These are phyloP conservation scores for Sphaeramia orbicularis DNA, from an alignment of 2,797 vertebrate species.

Conservation along the genomic window DNA sequence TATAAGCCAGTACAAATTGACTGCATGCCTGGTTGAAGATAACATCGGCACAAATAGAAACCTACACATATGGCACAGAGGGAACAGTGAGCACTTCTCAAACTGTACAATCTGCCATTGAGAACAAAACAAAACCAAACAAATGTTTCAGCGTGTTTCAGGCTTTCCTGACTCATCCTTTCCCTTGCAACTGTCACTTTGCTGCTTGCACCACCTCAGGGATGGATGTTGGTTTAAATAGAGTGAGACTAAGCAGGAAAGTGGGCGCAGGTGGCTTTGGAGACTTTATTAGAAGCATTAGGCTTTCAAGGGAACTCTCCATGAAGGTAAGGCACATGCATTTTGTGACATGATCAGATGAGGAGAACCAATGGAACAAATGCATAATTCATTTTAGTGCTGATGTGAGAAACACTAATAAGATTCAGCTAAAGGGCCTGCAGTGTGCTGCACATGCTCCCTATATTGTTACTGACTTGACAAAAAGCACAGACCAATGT, in stretches of 20 bases:
- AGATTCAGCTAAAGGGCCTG: constrained; percentile 39
- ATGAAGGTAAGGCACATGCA: constrained; percentile 41
- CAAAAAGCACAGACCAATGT: constrained; percentile 3
- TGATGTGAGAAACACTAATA: constrained; percentile 50
- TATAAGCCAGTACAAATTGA: constrained; percentile 27
- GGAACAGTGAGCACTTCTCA: constrained; percentile 19
- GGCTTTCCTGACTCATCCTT: constrained; percentile 30
- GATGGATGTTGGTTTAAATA: constrained; percentile 34
- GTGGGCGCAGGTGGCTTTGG: constrained; percentile 58
- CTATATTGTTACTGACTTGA: constrained; percentile 1
- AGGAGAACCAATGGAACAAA: constrained; percentile 47
- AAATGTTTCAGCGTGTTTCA: constrained; percentile 29
- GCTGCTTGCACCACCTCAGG: constrained; percentile 14
- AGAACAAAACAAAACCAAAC: constrained; percentile 33
- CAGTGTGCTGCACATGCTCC: too few relatives aligned
- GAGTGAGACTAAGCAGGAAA: constrained; percentile 17
- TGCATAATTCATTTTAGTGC: constrained; percentile 42
- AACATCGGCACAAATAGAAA: constrained; percentile 32
- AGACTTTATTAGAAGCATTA: constrained; percentile 71
- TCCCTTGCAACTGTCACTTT: constrained; percentile 7
- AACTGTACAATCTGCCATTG: constrained; percentile 37
- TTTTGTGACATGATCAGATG: constrained; percentile 50
- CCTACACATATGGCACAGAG: constrained; percentile 27
- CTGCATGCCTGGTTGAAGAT: constrained; percentile 12
- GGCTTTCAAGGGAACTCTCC: constrained; percentile 57